phyloP scores from a whole-genome alignment of 2,113 vertebrate species.

The Piaya cayana region DNA sequence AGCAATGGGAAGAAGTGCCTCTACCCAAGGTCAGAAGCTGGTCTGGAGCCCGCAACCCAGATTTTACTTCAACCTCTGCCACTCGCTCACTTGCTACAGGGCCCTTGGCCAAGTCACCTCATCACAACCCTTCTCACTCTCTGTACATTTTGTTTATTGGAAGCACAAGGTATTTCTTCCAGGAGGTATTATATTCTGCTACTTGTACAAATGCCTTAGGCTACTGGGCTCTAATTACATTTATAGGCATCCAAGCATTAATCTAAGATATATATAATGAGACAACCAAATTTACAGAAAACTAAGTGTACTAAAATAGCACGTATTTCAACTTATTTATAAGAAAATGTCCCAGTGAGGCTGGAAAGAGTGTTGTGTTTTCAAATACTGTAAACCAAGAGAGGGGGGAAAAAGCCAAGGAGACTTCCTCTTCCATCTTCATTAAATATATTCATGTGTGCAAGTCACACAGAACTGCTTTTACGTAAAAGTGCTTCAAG shows the following conservation, averaged over 20 bases:
- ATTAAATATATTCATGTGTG: conserved; percentile 6
- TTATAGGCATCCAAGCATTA: background rate
- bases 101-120: background rate
- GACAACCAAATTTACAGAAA: background rate
- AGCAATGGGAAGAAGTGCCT: background rate
- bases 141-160: background rate
- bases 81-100: accelerated
- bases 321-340: background rate
- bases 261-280: background rate
- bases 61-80: background rate
- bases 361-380: background rate
- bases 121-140: background rate
- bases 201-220: background rate
- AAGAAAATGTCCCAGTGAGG: background rate
- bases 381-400: background rate
- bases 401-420: background rate
- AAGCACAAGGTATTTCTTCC: background rate
- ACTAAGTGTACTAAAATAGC: background rate
- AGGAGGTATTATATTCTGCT: background rate
- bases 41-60: background rate
- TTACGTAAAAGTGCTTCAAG: background rate
- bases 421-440: conserved; percentile 7
- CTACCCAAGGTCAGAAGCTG: background rate
- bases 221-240: background rate
- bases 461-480: conserved; percentile 15